Conservation (phyloP, 2,113 vertebrate species). For the Brienomyrus brachyistius region DNA sequence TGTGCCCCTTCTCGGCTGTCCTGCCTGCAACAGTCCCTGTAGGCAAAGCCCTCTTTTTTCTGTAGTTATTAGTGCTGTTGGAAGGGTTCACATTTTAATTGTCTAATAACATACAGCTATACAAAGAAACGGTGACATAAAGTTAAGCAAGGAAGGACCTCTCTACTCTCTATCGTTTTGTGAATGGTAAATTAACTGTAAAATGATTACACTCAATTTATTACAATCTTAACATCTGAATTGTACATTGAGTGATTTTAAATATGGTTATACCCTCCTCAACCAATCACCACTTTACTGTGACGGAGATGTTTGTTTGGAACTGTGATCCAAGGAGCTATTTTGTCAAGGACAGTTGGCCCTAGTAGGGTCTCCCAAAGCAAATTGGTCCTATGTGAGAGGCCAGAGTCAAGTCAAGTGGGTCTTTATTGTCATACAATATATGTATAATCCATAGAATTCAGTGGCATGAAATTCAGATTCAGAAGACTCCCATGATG, state of each 20-base stretch:
- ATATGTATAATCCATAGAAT: neutral
- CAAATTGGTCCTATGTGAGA: neutral
- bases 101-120: neutral
- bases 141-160: neutral
- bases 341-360: neutral
- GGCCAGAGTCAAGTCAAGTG: neutral
- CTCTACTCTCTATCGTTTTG: neutral
- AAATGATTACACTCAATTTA: neutral
- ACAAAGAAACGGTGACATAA: neutral
- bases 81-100: neutral
- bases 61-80: constrained; percentile 6
- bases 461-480: neutral
- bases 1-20: neutral
- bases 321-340: neutral
- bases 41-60: neutral
- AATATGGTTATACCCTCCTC: neutral
- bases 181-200: neutral
- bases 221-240: neutral
- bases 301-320: neutral
- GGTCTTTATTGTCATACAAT: neutral
- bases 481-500: neutral
- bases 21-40: neutral
- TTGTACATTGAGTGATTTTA: neutral
- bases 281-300: neutral
- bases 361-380: neutral